These are phyloP conservation scores for Sisyra terminalis DNA, from an alignment of 2,888 invertebrate species.

Conservation along the genomic window DNA sequence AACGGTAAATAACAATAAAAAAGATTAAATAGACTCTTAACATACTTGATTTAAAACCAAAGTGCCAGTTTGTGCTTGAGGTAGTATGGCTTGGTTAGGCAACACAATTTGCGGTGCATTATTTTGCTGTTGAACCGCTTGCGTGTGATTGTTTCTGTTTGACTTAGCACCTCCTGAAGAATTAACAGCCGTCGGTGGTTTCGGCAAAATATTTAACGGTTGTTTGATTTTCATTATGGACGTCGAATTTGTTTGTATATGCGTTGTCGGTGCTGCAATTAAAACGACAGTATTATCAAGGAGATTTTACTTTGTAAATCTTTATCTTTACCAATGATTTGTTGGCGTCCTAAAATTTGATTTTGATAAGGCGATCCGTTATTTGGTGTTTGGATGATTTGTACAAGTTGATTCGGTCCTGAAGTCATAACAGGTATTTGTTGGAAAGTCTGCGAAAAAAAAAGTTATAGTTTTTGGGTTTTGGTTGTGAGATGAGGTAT, in stretches of 20 bases:
- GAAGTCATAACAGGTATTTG: conserved; percentile 11
- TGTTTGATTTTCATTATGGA: conserved; percentile 28
- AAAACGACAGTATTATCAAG: no score
- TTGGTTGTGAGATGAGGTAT: background rate
- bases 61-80: conserved; percentile 21
- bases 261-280: conserved; percentile 10
- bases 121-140: background rate
- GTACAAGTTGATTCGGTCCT: conserved; percentile 11
- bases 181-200: conserved; percentile 21
- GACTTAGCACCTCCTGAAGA: no score
- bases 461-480: background rate
- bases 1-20: no score
- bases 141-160: background rate
- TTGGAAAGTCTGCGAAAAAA: conserved; percentile 10
- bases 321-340: conserved; percentile 10
- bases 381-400: conserved; percentile 10
- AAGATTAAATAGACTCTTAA: conserved; percentile 18
- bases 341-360: conserved; percentile 9
- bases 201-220: conserved; percentile 27
- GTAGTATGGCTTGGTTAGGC: conserved; percentile 21
- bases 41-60: conserved; percentile 27
- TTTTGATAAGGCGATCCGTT: conserved; percentile 10
- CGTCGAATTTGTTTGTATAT: conserved; percentile 18
- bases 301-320: background rate
- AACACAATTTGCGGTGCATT: conserved; percentile 4